Evolutionary conservation across 2,797 vertebrate species (phyloP).

Genomic region (Adelosebastes latens): DNA sequence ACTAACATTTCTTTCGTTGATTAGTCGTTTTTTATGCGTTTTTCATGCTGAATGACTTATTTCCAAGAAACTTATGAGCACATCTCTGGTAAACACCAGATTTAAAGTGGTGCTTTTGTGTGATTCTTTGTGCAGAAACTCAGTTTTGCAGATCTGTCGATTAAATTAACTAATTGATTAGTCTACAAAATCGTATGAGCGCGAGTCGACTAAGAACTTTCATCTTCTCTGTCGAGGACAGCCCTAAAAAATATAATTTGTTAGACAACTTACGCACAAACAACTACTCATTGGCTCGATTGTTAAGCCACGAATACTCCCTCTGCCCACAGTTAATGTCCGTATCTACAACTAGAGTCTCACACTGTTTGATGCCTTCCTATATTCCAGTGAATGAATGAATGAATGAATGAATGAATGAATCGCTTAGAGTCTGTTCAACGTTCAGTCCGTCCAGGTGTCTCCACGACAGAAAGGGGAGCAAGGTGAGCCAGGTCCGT

Average conservation of each 20-base stretch:
- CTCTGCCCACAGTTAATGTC: background rate
- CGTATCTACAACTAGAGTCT: background rate
- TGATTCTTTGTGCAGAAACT: too few relatives aligned
- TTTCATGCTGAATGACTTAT: too few relatives aligned
- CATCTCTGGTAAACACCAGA: too few relatives aligned
- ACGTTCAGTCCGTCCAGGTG: constrained; percentile 45
- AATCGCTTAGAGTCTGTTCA: background rate
- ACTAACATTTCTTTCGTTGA: too few relatives aligned
- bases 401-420: background rate
- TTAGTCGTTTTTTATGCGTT: too few relatives aligned
- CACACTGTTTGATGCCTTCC: background rate
- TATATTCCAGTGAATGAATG: background rate
- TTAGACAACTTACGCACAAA: background rate
- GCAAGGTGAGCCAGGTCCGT: constrained; percentile 72
- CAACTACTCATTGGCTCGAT: background rate
- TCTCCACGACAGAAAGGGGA: constrained; percentile 75
- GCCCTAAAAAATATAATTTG: background rate
- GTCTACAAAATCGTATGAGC: too few relatives aligned
- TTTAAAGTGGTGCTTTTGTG: too few relatives aligned
- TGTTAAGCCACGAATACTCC: background rate
- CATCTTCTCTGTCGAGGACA: too few relatives aligned
- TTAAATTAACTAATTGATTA: too few relatives aligned
- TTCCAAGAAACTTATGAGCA: too few relatives aligned
- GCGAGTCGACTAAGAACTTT: too few relatives aligned
- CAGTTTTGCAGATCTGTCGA: too few relatives aligned